These are phyloP conservation scores for Epiblema foenella DNA, from an alignment of 2,888 invertebrate species.

Conservation along the genomic window DNA sequence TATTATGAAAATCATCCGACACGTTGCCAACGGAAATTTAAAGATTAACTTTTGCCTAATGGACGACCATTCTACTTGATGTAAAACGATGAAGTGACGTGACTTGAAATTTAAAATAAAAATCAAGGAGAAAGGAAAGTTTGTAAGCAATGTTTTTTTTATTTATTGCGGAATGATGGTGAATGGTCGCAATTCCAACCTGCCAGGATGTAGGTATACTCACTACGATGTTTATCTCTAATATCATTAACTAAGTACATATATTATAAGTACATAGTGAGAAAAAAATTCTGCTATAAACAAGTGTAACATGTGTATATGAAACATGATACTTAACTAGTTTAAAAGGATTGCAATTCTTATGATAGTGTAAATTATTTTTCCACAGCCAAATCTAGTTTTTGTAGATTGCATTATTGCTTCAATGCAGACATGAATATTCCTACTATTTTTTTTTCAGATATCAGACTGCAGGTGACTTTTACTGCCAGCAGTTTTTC, in stretches of 20 bases:
- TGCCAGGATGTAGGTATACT: not conserved
- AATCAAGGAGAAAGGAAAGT: conserved; percentile 19
- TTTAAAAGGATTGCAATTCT: not conserved
- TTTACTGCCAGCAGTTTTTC: conserved; percentile 4
- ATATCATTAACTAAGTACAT: too few species aligned
- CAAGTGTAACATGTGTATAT: not conserved
- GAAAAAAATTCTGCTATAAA: too few species aligned
- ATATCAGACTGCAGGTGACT: conserved; percentile 15
- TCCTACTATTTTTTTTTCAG: conserved; percentile 12
- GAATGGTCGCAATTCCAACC: not conserved
- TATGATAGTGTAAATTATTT: conserved; percentile 10
- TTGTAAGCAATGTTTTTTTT: not conserved
- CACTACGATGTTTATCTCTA: too few species aligned
- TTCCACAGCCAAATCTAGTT: not conserved
- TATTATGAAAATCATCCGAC: conserved; percentile 25
- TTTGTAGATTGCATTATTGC: not conserved
- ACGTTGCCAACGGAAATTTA: conserved; percentile 30
- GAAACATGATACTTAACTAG: not conserved
- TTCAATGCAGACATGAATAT: conserved; percentile 31
- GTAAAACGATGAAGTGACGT: conserved; percentile 30
- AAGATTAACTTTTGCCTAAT: conserved; percentile 36
- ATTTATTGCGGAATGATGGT: not conserved
- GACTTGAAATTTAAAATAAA: conserved; percentile 29
- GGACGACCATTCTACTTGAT: conserved; percentile 25
- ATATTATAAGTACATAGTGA: too few species aligned